Evolutionary conservation across 2,888 invertebrate genomes (phyloP).

Genomic region (Neocrepidodera transversa): DNA sequence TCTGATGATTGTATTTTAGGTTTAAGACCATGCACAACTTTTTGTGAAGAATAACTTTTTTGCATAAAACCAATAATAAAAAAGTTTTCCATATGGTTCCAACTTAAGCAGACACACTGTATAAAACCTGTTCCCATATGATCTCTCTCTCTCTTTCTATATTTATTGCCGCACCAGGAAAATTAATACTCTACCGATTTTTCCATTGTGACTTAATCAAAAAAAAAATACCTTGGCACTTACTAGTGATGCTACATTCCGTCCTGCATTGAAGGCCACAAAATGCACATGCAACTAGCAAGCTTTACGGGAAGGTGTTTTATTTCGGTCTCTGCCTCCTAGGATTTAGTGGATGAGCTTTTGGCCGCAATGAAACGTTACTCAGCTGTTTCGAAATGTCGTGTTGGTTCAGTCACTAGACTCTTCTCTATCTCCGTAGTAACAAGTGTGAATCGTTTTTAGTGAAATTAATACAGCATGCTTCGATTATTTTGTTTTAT

Average conservation of each 20-base stretch:
- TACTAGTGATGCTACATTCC: conserved; percentile 19
- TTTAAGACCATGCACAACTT: too few relatives aligned
- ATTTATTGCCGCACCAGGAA: too few relatives aligned
- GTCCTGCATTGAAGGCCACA: conserved; percentile 19
- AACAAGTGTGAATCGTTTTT: conserved; percentile 18
- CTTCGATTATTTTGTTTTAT: conserved; percentile 6
- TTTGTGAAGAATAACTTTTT: too few relatives aligned
- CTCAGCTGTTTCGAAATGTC: conserved; percentile 49
- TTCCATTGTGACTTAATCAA: conserved; percentile 14
- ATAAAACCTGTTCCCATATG: too few relatives aligned
- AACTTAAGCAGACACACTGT: too few relatives aligned
- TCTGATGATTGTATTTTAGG: too few relatives aligned
- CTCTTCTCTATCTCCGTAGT: conserved; percentile 27
- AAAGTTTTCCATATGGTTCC: too few relatives aligned
- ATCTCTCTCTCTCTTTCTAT: too few relatives aligned
- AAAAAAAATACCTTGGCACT: conserved; percentile 25
- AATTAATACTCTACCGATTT: conserved; percentile 17
- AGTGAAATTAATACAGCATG: conserved; percentile 22
- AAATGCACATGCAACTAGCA: conserved; percentile 24
- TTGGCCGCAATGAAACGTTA: conserved; percentile 37
- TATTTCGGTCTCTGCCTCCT: conserved; percentile 43
- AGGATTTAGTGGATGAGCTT: conserved; percentile 36
- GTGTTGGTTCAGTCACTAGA: not conserved
- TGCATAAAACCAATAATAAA: too few relatives aligned
- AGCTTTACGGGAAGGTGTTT: conserved; percentile 26